Evolutionary conservation across 2,888 invertebrate genomes (phyloP).

Genomic region (Portevinia maculata): DNA sequence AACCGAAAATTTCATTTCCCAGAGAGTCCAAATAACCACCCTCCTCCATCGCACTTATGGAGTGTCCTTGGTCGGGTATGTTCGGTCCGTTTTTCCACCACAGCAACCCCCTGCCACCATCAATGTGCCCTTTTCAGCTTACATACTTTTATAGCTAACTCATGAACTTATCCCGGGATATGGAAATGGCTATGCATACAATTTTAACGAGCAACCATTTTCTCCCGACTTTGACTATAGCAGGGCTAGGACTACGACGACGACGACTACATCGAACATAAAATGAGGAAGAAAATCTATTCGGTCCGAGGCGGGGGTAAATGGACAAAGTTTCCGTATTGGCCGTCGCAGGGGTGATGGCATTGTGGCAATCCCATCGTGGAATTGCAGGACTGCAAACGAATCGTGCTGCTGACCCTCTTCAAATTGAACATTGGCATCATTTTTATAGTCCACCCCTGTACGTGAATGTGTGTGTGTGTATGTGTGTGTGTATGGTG

Average conservation of each 20-base stretch:
- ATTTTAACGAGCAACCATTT: conserved; percentile 75
- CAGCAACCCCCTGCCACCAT: not conserved
- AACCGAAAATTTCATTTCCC: conserved; percentile 74
- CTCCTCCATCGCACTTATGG: conserved; percentile 4
- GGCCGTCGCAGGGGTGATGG: conserved; percentile 69
- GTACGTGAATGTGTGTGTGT: conserved; percentile 16
- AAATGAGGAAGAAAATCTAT: conserved; percentile 71
- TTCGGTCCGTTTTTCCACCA: conserved; percentile 54
- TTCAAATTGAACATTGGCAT: conserved; percentile 73
- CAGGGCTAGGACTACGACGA: conserved; percentile 41
- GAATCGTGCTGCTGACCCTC: conserved; percentile 70
- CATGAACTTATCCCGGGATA: conserved; percentile 74
- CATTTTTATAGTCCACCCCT: conserved; percentile 70
- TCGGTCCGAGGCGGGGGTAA: conserved; percentile 64
- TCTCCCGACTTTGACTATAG: conserved; percentile 43
- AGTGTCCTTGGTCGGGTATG: conserved; percentile 61
- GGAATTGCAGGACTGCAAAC: conserved; percentile 71
- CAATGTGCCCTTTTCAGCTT: conserved; percentile 21
- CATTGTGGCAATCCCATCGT: conserved; percentile 46
- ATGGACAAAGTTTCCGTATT: conserved; percentile 74
- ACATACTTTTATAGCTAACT: conserved; percentile 74
- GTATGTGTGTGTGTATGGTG: conserved; percentile 21
- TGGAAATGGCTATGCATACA: conserved; percentile 74
- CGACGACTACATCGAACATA: conserved; percentile 57
- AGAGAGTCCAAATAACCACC: conserved; percentile 66